Evolutionary conservation across 2,113 vertebrate species (phyloP).

Genomic region (Takifugu bimaculatus): DNA sequence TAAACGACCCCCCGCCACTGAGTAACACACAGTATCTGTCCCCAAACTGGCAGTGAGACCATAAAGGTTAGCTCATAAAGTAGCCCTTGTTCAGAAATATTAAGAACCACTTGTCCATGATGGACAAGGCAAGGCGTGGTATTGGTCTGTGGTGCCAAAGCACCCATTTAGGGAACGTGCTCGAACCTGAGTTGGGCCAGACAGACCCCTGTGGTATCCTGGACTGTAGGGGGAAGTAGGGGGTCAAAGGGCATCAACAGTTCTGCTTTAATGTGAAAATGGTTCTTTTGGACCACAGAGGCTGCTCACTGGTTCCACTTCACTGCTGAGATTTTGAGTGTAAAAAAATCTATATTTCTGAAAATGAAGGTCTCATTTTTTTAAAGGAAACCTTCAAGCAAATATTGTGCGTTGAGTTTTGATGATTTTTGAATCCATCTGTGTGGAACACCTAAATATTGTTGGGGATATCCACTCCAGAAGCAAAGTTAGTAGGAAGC

Average conservation of each 20-base stretch:
- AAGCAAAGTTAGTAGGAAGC: too few relatives aligned
- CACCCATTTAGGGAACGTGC: constrained; percentile 58
- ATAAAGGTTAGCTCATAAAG: constrained; percentile 19
- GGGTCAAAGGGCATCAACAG: too few relatives aligned
- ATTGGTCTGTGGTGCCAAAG: constrained; percentile 5
- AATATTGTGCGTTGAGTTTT: not conserved
- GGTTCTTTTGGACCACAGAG: too few relatives aligned
- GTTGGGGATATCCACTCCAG: not conserved
- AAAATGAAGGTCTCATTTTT: too few relatives aligned
- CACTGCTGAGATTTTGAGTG: too few relatives aligned
- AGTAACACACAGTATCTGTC: constrained; percentile 1
- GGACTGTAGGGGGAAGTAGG: not conserved
- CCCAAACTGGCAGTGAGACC: constrained; percentile 30
- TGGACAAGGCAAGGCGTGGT: constrained; percentile 15
- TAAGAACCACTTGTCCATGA: constrained; percentile 42
- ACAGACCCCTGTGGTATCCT: constrained; percentile 44
- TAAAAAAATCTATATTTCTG: too few relatives aligned
- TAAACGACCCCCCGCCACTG: constrained; percentile 5
- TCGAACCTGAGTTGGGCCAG: constrained; percentile 47
- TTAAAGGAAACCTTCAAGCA: not conserved
- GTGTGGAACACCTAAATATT: not conserved
- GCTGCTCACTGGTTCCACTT: too few relatives aligned
- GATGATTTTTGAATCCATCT: not conserved
- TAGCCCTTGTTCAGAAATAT: constrained; percentile 35
- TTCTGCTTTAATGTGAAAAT: too few relatives aligned